Conservation (phyloP, 2,113 vertebrate species). For the Mellivora capensis region DNA sequence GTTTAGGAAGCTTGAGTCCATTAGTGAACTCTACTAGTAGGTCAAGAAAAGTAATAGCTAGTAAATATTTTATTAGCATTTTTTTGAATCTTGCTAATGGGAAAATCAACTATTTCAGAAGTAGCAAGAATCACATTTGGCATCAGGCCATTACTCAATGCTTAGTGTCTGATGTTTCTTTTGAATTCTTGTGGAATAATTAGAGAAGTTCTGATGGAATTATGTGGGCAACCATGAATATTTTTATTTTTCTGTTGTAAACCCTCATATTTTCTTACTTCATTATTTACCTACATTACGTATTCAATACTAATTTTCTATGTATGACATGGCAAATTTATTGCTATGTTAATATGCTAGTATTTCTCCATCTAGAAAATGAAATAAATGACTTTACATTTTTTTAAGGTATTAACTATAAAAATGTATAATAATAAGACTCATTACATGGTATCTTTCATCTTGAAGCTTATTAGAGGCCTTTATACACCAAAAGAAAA, state of each 20-base stretch:
- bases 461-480: not conserved
- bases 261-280: not conserved
- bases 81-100: conserved; percentile 89
- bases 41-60: conserved; percentile 92
- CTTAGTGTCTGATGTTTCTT: conserved; percentile 2
- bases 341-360: not conserved
- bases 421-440: conserved; percentile 37
- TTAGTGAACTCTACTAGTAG: conserved; percentile 90
- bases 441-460: conserved; percentile 21
- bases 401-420: conserved; percentile 16
- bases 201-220: conserved; percentile 20
- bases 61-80: conserved; percentile 94
- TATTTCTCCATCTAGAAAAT: conserved; percentile 30
- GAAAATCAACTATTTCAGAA: conserved; percentile 74
- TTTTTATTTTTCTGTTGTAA: not conserved
- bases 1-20: conserved; percentile 86
- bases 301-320: not conserved
- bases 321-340: not conserved
- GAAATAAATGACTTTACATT: not conserved
- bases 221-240: not conserved
- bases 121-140: conserved; percentile 50
- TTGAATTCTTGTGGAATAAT: not conserved
- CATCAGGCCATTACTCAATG: conserved; percentile 21
- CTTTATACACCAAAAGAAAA: conserved; percentile 48
- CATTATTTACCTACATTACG: not conserved